Base-by-base conservation (phyloP, 2,888 invertebrate genomes). In the Pollenia labialis region DNA sequence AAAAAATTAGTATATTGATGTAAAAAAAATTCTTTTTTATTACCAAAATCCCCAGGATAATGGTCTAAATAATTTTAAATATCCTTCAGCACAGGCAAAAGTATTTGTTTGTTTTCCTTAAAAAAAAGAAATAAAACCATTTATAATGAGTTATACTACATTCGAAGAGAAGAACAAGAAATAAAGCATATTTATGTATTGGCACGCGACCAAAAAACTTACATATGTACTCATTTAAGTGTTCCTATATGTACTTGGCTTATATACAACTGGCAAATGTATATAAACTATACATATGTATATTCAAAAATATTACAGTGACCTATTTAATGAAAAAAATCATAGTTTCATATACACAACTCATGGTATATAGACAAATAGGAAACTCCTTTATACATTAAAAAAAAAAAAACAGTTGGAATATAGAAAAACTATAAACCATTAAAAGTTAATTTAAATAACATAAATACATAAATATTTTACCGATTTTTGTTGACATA, bases 151-250 rank as follows among this genome's bases (percentile, higher is more conserved):
- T 74, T 60, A 56, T 56, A 75, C 42, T 71, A 44, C 11, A 52
- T 54, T 12, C 32, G 52, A 32, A 80, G 48, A 64, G 32, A 23
- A 60, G 0, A 42, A 32, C 32, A 6, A 60, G 32, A 56, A 69
- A 58, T 42, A 66, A 62, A 50, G 56, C 4, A 32, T 32, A n/a
- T 83, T 75, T 71, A 56, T 79, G 44, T 76, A 82, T 79, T 85
- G 85, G 85, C 85, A 85, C 62, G 56, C 66, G 82, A 75, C 82
- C 82, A 85, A 82, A 64, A 79, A 69, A 14, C 74, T 66, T 66
- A 58, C 18, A 42, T 56, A 23, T 54, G 4, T 52, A 48, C 42
- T 40, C 44, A 18, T 66, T 75, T 46, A 52, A 64, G 50, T 58
- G 4, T 50, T 54, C 3, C 11, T 79, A 48, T 52, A 46, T 52